phyloP scores from a whole-genome alignment of 30 jellyfish, hydroid and myxozoan species.

The Rhopilema esculentum region DNA sequence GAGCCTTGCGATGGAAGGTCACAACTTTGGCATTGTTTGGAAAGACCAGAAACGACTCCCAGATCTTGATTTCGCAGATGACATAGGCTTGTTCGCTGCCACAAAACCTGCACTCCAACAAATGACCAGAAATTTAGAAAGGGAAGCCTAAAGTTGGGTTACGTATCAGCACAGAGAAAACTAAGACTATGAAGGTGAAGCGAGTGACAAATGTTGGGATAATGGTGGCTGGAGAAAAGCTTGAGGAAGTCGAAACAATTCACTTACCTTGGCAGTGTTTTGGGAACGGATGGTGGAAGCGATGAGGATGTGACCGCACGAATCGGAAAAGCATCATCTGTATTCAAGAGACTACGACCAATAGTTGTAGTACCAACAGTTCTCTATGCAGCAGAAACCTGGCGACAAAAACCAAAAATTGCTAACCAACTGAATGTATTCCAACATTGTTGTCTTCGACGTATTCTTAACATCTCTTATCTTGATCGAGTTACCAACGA shows the following conservation, averaged over 20 bases:
- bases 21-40: conserved; percentile 1
- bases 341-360: conserved; percentile 8
- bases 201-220: background rate
- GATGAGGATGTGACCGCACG: conserved; percentile 1
- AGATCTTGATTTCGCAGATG: conserved; percentile 31
- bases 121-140: conserved; percentile 1
- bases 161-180: conserved; percentile 13
- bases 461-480: background rate
- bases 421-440: conserved; percentile 8
- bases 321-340: conserved; percentile 16
- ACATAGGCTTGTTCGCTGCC: conserved; percentile 13
- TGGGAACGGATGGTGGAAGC: background rate
- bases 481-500: conserved; percentile 2
- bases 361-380: conserved; percentile 14
- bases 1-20: conserved; percentile 4
- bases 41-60: background rate
- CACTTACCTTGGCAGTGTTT: background rate
- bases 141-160: too few relatives aligned
- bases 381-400: conserved; percentile 15
- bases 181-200: background rate
- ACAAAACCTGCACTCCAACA: background rate
- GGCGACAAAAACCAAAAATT: background rate
- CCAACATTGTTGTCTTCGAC: conserved; percentile 23
- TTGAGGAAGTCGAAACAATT: conserved; percentile 1
- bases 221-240: background rate